These are phyloP conservation scores for Melinaea menophilus DNA, from an alignment of 2,888 invertebrate genomes.

Conservation along the genomic window DNA sequence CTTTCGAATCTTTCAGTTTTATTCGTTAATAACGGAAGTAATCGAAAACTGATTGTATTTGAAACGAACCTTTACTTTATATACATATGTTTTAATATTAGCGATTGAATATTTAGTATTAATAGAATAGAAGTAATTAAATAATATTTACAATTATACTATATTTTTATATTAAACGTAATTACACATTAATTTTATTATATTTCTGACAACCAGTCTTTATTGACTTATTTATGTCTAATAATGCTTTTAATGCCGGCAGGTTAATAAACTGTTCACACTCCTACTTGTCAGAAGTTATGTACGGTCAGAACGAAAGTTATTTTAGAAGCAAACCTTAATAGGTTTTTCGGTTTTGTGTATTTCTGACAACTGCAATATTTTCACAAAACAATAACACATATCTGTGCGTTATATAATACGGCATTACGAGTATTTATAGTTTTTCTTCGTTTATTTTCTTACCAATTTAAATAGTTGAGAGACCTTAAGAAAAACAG, in stretches of 20 bases:
- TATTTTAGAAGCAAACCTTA: constrained; percentile 36
- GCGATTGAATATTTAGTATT: background rate
- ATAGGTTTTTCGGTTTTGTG: constrained; percentile 37
- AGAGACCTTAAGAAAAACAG: no score
- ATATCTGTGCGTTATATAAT: constrained; percentile 3
- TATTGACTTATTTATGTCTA: background rate
- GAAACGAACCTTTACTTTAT: no score
- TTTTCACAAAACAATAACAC: constrained; percentile 19
- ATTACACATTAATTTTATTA: no score
- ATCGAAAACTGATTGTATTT: no score
- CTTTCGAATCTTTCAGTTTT: no score
- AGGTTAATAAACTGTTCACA: background rate
- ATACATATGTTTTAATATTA: no score
- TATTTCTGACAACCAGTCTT: background rate
- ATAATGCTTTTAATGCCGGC: background rate
- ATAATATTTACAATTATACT: background rate
- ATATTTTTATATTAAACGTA: no score
- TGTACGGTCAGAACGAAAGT: constrained; percentile 14
- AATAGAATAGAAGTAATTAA: background rate
- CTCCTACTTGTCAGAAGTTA: constrained; percentile 10
- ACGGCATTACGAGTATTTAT: background rate
- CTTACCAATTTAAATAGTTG: no score
- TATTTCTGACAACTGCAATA: constrained; percentile 28
- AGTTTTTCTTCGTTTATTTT: no score
- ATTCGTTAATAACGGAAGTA: no score